Percentiles rank a stretch among this genome's conserved stretches.
Conservation (phyloP, 2,797 vertebrate species). For the Onychomys arenicola region DNA sequence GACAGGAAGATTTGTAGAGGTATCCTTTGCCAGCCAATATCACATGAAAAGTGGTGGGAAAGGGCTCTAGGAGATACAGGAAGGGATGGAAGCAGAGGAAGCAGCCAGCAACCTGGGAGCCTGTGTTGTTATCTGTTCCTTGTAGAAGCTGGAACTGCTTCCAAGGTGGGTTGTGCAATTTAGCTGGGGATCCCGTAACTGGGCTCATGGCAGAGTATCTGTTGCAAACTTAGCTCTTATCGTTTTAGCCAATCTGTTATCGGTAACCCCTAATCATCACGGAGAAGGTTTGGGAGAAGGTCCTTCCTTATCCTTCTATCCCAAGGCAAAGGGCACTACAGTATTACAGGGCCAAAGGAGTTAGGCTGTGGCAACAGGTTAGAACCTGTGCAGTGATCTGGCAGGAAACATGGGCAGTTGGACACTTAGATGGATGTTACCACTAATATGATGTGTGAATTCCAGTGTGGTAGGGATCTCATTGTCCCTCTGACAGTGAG, state of each 20-base stretch:
- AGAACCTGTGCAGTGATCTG: conserved; percentile 50
- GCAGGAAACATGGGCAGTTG: conserved; percentile 29
- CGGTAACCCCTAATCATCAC: neutral
- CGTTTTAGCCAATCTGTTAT: neutral
- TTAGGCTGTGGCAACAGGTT: conserved; percentile 68
- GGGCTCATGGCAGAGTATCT: neutral
- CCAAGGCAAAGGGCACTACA: neutral
- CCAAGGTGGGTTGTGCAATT: conserved; percentile 43
- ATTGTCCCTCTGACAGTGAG: neutral
- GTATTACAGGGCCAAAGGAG: conserved; percentile 40
- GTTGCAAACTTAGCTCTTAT: conserved; percentile 12
- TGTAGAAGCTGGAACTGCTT: conserved; percentile 37
- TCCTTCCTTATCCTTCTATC: neutral
- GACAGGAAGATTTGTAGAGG: conserved; percentile 33
- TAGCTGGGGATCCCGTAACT: neutral
- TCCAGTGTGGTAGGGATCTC: neutral
- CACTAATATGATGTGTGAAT: conserved; percentile 23
- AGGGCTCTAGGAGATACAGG: neutral
- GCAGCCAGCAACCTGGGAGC: conserved; percentile 11
- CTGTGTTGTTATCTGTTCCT: neutral
- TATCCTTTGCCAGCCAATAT: neutral
- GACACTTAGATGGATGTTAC: neutral
- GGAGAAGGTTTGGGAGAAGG: conserved; percentile 18
- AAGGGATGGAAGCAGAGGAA: conserved; percentile 43
- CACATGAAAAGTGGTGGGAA: conserved; percentile 27